Conservation (phyloP, 1,140 invertebrate genomes). For the Liolophura sinensis region DNA sequence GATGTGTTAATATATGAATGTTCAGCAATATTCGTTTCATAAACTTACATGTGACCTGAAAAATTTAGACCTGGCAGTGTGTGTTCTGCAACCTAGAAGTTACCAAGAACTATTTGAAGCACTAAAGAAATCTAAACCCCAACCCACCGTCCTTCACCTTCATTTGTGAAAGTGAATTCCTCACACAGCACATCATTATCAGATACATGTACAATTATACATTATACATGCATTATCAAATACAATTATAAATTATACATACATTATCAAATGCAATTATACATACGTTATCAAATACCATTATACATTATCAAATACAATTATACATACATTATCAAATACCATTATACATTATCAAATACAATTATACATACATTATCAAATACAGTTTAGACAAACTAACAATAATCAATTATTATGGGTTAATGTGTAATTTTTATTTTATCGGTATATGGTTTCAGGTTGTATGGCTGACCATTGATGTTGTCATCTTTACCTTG, state of each 20-base stretch:
- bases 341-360: background rate
- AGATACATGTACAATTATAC: no score
- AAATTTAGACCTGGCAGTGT: no score
- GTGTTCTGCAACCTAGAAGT: no score
- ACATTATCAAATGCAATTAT: slow-evolving; percentile 17
- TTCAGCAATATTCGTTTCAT: no score
- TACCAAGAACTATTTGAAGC: no score
- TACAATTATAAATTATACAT: background rate
- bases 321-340: background rate
- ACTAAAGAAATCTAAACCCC: no score
- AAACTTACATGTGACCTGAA: no score
- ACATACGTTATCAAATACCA: background rate
- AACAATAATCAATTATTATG: slow-evolving; percentile 2
- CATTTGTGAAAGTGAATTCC: no score
- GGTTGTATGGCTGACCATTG: slow-evolving; percentile 45
- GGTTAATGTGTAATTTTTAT: slow-evolving; percentile 7
- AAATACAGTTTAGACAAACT: background rate
- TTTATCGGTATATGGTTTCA: slow-evolving; percentile 19
- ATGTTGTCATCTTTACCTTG: slow-evolving; percentile 42
- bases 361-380: background rate
- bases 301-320: background rate
- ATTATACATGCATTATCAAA: slow-evolving; percentile 5
- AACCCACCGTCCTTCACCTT: no score
- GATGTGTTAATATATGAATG: no score
- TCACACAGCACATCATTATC: no score